These are phyloP conservation scores for Darevskia nairensis DNA, from an alignment of 2,797 vertebrate genomes.

Conservation along the genomic window DNA sequence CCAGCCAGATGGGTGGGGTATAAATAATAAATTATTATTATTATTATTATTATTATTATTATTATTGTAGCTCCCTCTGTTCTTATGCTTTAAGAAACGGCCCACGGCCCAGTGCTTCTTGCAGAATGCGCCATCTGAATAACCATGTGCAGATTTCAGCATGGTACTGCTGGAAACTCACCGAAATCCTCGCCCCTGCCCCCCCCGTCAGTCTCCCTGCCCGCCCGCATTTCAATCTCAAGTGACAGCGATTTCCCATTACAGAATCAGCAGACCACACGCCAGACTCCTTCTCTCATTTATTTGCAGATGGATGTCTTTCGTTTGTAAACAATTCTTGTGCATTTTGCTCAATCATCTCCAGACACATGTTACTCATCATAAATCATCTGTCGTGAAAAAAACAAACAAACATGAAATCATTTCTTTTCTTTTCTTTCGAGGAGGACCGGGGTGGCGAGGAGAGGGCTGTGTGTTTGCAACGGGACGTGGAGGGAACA, in stretches of 20 bases:
- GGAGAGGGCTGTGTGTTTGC: neutral
- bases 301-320: neutral
- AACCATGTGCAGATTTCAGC: no score
- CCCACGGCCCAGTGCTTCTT: no score
- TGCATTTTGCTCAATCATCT: slow-evolving; percentile 33
- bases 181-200: neutral
- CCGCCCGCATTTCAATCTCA: neutral
- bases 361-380: slow-evolving; percentile 25
- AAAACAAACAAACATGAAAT: slow-evolving; percentile 43
- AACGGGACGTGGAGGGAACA: neutral
- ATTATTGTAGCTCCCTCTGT: neutral
- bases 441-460: no score
- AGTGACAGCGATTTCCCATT: neutral
- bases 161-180: neutral
- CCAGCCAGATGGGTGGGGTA: no score
- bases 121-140: no score
- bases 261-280: neutral
- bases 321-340: slow-evolving; percentile 56
- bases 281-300: slow-evolving; percentile 6
- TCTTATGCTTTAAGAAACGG: no score
- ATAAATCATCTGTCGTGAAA: slow-evolving; percentile 18
- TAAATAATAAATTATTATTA: no score
- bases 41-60: no score
- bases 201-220: accelerated
- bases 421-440: neutral